Evolutionary conservation across 2,888 invertebrate genomes (phyloP), one percentile per base, ranked within the genome.

Genomic region (Odontocerum albicorne): DNA sequence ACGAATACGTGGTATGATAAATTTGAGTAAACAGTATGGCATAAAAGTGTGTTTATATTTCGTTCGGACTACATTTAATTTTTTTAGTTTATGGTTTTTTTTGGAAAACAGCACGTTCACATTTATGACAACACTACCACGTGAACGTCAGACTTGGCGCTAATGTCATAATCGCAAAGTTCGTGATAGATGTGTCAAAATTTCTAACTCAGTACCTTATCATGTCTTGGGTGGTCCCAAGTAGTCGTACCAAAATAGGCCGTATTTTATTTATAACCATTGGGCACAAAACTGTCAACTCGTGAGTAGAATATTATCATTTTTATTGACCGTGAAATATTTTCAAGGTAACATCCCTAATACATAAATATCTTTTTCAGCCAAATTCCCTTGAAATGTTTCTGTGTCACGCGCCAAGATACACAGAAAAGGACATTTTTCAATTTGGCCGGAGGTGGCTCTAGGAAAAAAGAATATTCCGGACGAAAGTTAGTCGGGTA

Each of bases 401-500:
- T 19, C 17, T 49, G 51, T 47, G 17, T 32, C 21, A 20, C n/a
- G 20, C 16, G 22, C 22, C 10, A 12, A 32, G 16, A 42, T 19
- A 46, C 20, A 12, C 71, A 71, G 51, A 67, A 64, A 63, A 70
- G 75, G 13, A 66, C 66, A n/a, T 74, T 78, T 63, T 65, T 78
- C 22, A 73, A 62, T 56, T 70, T 75, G 51, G 64, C 75, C 7
- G 69, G 69, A 61, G 20, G 68, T n/a, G 68, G 72, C 47, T 77
- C 69, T 54, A 73, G 74, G 62, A 84, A 78, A 53, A 84, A 86
- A 65, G 82, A 85, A 65, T 89, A 88, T 66, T 77, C 80, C 65
- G 88, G 87, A 58, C 81, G 87, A 65, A 88, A 89, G 70, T 71
- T 90, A 55, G 81, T 90, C 59, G 90, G 90, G 90, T 90, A 73